These are phyloP conservation scores for Magallana ariakensis DNA, from an alignment of 1,140 invertebrate species.

Conservation along the genomic window DNA sequence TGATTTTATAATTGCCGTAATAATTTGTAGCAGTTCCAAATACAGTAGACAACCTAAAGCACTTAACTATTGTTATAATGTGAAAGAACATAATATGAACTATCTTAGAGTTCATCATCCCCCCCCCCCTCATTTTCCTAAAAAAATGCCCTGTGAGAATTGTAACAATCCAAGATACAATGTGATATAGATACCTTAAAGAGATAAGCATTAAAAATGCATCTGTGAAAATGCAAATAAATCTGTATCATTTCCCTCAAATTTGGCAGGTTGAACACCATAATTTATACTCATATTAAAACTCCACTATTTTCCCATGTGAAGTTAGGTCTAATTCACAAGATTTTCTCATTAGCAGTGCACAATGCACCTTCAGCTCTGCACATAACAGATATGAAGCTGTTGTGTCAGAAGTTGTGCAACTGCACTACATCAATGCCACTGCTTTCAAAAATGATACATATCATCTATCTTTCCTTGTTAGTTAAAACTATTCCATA, in stretches of 20 bases:
- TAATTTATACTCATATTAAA: constrained; percentile 27
- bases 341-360: constrained; percentile 28
- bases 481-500: constrained; percentile 29
- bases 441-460: constrained; percentile 19
- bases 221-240: neutral
- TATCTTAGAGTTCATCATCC: no score
- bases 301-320: constrained; percentile 24
- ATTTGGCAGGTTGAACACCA: constrained; percentile 22
- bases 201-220: neutral
- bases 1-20: no score
- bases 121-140: no score
- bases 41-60: no score
- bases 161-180: neutral
- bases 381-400: constrained; percentile 30
- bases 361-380: constrained; percentile 1
- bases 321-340: constrained; percentile 16
- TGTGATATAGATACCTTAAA: neutral
- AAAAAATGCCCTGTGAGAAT: no score
- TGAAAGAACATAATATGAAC: no score
- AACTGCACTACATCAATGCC: constrained; percentile 32
- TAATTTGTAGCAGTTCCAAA: no score
- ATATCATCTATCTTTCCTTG: neutral
- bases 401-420: constrained; percentile 14
- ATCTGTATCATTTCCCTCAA: constrained; percentile 23
- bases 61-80: no score